phyloP scores from a whole-genome alignment of 2,797 vertebrate genomes.

The Microchirus variegatus region DNA sequence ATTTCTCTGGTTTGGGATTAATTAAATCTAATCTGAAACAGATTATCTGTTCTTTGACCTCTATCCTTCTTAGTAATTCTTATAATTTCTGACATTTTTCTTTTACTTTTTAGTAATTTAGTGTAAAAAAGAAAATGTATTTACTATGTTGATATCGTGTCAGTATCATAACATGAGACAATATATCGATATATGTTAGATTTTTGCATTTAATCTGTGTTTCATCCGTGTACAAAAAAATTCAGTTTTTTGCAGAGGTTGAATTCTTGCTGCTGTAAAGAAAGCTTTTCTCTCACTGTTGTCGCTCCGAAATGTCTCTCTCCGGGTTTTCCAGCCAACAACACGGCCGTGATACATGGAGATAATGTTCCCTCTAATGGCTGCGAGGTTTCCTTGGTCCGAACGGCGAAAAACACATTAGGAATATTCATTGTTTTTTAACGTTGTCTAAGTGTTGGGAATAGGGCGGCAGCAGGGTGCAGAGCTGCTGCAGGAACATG shows the following conservation, averaged over 20 bases:
- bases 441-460: slow-evolving; percentile 24
- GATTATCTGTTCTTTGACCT: too few species aligned
- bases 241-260: slow-evolving; percentile 16
- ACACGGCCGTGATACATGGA: slow-evolving; percentile 16
- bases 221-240: slow-evolving; percentile 8
- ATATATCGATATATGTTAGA: too few species aligned
- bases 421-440: slow-evolving; percentile 45
- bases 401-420: slow-evolving; percentile 22
- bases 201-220: too few species aligned
- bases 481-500: slow-evolving; percentile 14
- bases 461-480: slow-evolving; percentile 35
- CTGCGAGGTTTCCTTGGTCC: slow-evolving; percentile 7
- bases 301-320: slow-evolving; percentile 31
- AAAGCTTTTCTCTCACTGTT: slow-evolving; percentile 10
- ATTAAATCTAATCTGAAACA: too few species aligned
- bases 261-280: slow-evolving; percentile 11
- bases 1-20: too few species aligned
- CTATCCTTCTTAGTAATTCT: too few species aligned
- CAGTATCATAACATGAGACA: too few species aligned
- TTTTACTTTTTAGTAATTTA: too few species aligned
- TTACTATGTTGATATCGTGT: too few species aligned
- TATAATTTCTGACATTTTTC: too few species aligned
- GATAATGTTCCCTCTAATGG: slow-evolving; percentile 13
- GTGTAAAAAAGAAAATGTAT: too few species aligned
- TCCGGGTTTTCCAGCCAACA: slow-evolving; percentile 16